Percentiles rank a stretch among this genome's conserved stretches.
These are phyloP conservation scores for Glyphotaelius pellucidus DNA, from an alignment of 2,888 invertebrate species.

Conservation along the genomic window DNA sequence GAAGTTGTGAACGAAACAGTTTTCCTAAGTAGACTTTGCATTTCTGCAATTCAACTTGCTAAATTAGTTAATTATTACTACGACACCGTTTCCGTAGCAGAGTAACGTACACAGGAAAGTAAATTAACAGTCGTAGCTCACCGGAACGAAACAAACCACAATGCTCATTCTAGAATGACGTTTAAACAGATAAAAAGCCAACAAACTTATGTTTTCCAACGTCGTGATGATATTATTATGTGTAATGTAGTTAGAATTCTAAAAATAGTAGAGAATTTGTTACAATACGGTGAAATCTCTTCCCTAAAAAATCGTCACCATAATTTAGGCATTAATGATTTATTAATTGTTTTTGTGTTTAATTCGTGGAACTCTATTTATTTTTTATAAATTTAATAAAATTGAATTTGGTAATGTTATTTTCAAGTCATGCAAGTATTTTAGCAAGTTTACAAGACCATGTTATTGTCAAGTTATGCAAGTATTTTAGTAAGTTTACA, in stretches of 20 bases:
- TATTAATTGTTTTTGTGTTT: no score
- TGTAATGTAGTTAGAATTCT: neutral
- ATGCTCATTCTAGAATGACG: neutral
- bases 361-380: no score
- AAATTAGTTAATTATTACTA: neutral
- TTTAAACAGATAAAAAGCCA: neutral
- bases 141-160: neutral
- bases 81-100: neutral
- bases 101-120: neutral
- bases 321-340: neutral
- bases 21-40: slow-evolving; percentile 59
- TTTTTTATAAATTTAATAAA: no score
- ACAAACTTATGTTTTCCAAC: neutral
- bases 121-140: neutral
- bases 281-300: neutral
- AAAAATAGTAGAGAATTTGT: neutral
- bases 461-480: no score
- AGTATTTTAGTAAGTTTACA: no score
- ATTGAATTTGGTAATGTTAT: no score
- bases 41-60: slow-evolving; percentile 29
- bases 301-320: neutral
- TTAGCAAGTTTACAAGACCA: no score
- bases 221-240: neutral
- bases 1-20: slow-evolving; percentile 60
- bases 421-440: no score